Evolutionary conservation across 2,888 invertebrate genomes (phyloP).

Genomic region (Argyresthia goedartella): DNA sequence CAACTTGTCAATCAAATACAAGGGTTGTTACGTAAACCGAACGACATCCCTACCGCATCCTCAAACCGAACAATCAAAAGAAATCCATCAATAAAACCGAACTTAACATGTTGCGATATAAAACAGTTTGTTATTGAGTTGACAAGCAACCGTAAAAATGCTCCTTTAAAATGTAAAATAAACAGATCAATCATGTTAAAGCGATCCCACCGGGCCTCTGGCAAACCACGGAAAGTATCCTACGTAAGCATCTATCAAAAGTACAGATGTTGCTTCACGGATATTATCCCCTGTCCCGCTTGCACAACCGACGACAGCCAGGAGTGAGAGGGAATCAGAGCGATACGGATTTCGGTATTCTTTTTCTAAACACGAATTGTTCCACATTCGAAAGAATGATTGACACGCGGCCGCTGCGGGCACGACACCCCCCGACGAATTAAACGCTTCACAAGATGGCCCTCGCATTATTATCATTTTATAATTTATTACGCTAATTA

Average conservation of each 20-base stretch:
- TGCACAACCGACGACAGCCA: conserved; percentile 18
- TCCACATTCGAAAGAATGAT: conserved; percentile 66
- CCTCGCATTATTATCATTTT: conserved; percentile 66
- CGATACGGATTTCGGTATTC: conserved; percentile 57
- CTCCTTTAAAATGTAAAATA: conserved; percentile 71
- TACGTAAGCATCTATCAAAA: conserved; percentile 68
- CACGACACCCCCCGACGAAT: conserved; percentile 53
- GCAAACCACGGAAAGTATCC: conserved; percentile 67
- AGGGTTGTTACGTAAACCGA: neutral
- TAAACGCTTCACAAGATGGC: conserved; percentile 63
- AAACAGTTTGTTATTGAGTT: conserved; percentile 71
- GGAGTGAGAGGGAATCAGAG: conserved; percentile 6
- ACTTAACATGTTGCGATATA: conserved; percentile 64
- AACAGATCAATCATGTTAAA: conserved; percentile 71
- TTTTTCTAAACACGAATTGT: conserved; percentile 68
- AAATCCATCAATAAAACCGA: conserved; percentile 68
- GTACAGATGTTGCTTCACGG: conserved; percentile 55
- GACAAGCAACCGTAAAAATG: conserved; percentile 72
- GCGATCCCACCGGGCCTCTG: conserved; percentile 65
- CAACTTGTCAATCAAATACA: neutral
- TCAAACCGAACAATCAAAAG: conserved; percentile 48
- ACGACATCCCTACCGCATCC: neutral
- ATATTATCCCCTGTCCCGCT: conserved; percentile 37
- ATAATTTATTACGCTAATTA: conserved; percentile 71
- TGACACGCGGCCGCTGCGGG: conserved; percentile 61